A percentile compares a stretch with the other conserved stretches of the same genome.
Evolutionary conservation across 2,113 vertebrate genomes (phyloP).

Genomic region (Cinclus mexicanus): DNA sequence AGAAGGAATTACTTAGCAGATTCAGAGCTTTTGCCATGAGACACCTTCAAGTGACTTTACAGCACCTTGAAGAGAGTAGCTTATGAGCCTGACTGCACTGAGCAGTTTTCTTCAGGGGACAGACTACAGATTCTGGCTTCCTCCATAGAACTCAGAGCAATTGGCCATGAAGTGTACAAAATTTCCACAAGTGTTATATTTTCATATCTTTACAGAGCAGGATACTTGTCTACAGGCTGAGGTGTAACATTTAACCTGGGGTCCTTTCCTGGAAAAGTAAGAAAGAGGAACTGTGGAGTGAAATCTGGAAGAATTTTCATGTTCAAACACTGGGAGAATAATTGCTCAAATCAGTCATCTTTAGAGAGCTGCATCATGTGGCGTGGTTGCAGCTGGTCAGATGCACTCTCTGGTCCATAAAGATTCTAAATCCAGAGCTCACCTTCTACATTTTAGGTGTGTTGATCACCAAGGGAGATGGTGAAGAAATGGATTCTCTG

Average conservation of each 20-base stretch:
- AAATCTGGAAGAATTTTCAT: background rate
- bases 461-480: background rate
- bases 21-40: background rate
- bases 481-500: background rate
- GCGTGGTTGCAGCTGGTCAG: background rate
- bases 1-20: background rate
- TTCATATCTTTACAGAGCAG: background rate
- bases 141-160: background rate
- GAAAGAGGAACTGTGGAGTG: background rate
- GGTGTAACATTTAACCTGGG: background rate
- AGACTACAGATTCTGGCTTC: background rate
- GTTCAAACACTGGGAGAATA: background rate
- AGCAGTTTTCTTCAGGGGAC: background rate
- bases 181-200: background rate
- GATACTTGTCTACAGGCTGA: background rate
- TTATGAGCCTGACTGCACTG: background rate
- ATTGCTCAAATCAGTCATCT: background rate
- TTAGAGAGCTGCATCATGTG: background rate
- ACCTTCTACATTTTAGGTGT: background rate
- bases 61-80: background rate
- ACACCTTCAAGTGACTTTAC: background rate
- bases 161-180: background rate
- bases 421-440: background rate
- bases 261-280: background rate
- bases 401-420: background rate